phyloP scores from a whole-genome alignment of 2,888 invertebrate genomes.

The Eueremaeus valkanovi region DNA sequence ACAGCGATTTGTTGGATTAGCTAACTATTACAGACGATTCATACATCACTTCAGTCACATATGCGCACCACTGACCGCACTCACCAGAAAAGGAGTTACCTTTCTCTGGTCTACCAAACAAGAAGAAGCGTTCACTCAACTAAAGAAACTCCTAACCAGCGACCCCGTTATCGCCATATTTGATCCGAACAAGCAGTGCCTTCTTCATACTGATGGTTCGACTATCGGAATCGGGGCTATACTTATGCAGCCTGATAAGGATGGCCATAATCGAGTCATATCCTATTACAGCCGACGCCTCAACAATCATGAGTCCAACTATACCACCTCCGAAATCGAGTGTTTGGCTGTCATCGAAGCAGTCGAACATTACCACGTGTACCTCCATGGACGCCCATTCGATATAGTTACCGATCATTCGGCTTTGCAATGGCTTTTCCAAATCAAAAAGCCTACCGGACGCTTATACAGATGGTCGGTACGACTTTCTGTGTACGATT shows the following conservation, averaged over 20 bases:
- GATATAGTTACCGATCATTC: neutral
- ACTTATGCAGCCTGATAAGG: conserved; percentile 3
- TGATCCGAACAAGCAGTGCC: neutral
- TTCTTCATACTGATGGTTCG: conserved; percentile 9
- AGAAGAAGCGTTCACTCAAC: neutral
- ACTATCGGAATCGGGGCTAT: conserved; percentile 12
- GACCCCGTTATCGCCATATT: neutral
- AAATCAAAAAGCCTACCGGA: neutral
- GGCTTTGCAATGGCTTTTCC: neutral
- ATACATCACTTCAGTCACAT: neutral
- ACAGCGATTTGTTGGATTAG: neutral
- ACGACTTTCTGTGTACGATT: neutral
- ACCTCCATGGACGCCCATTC: neutral
- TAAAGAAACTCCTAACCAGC: neutral
- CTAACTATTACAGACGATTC: conserved; percentile 27
- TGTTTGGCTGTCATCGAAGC: neutral
- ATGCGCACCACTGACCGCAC: neutral
- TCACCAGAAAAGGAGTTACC: neutral
- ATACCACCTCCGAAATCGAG: conserved; percentile 21
- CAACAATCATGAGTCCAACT: conserved; percentile 41
- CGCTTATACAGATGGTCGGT: neutral
- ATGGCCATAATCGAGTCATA: neutral
- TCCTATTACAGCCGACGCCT: conserved; percentile 43
- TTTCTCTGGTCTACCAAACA: neutral
- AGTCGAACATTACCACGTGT: neutral